These are phyloP conservation scores for Eupeodes corollae DNA, from an alignment of 1,140 invertebrate genomes.

Conservation along the genomic window DNA sequence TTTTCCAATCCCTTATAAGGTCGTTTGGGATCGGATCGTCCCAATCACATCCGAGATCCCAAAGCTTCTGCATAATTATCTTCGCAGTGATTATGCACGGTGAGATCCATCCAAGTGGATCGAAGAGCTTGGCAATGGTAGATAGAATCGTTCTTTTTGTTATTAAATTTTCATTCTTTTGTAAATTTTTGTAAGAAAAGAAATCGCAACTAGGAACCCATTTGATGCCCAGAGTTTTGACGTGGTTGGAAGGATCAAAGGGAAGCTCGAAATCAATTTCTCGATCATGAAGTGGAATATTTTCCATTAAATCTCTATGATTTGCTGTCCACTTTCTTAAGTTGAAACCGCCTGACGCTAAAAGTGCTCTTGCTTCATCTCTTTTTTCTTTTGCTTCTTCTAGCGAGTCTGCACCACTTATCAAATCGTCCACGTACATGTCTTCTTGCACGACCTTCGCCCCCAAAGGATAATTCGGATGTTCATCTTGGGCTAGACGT, in stretches of 20 bases:
- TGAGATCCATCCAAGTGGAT: slow-evolving; percentile 34
- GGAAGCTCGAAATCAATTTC: too few species aligned
- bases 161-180: slow-evolving; percentile 9
- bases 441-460: slow-evolving; percentile 20
- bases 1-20: slow-evolving; percentile 16
- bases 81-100: slow-evolving; percentile 30
- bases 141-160: slow-evolving; percentile 29
- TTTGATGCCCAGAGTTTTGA: neutral
- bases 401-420: slow-evolving; percentile 20
- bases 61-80: slow-evolving; percentile 33
- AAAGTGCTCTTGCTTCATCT: slow-evolving; percentile 8
- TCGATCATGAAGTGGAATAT: too few species aligned
- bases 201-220: neutral
- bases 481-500: slow-evolving; percentile 22
- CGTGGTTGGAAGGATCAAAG: neutral
- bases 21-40: slow-evolving; percentile 22
- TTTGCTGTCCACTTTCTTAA: slow-evolving; percentile 36
- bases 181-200: slow-evolving; percentile 9
- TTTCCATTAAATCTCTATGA: neutral
- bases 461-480: slow-evolving; percentile 15
- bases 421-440: slow-evolving; percentile 35
- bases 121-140: slow-evolving; percentile 30
- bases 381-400: slow-evolving; percentile 6
- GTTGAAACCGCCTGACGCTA: slow-evolving; percentile 29
- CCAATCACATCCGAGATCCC: slow-evolving; percentile 20